Evolutionary conservation across 2,113 vertebrate genomes (phyloP).

Genomic region (Apus apus): DNA sequence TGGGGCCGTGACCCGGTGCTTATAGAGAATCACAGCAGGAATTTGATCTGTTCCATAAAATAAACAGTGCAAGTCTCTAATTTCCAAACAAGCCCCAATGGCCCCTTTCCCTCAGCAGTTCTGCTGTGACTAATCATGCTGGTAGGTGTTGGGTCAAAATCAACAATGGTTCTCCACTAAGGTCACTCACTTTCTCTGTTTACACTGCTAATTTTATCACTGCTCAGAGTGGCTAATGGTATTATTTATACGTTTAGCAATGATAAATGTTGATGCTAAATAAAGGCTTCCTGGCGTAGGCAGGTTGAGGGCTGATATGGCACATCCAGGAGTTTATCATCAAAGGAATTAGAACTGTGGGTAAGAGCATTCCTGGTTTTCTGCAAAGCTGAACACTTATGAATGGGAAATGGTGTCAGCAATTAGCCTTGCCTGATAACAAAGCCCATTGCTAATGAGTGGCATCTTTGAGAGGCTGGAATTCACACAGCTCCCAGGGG

Average conservation of each 20-base stretch:
- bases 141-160: conserved; percentile 78
- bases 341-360: conserved; percentile 47
- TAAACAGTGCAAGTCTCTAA: conserved; percentile 43
- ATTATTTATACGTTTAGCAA: conserved; percentile 72
- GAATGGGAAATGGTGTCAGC: conserved; percentile 8
- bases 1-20: neutral
- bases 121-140: conserved; percentile 71
- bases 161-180: conserved; percentile 72
- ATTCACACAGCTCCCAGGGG: neutral
- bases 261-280: conserved; percentile 76
- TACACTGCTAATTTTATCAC: conserved; percentile 79
- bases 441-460: neutral
- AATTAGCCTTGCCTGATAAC: neutral
- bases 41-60: conserved; percentile 53
- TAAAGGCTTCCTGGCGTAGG: conserved; percentile 56
- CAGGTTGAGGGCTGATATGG: conserved; percentile 61
- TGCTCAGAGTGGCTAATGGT: conserved; percentile 70
- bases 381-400: conserved; percentile 25
- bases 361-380: conserved; percentile 36
- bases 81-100: conserved; percentile 66
- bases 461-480: neutral
- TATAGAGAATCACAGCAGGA: conserved; percentile 46
- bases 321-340: conserved; percentile 62
- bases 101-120: conserved; percentile 39
- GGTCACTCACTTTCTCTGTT: conserved; percentile 76